Conservation (phyloP, 2,113 vertebrate species). For the Desmodus rotundus region DNA sequence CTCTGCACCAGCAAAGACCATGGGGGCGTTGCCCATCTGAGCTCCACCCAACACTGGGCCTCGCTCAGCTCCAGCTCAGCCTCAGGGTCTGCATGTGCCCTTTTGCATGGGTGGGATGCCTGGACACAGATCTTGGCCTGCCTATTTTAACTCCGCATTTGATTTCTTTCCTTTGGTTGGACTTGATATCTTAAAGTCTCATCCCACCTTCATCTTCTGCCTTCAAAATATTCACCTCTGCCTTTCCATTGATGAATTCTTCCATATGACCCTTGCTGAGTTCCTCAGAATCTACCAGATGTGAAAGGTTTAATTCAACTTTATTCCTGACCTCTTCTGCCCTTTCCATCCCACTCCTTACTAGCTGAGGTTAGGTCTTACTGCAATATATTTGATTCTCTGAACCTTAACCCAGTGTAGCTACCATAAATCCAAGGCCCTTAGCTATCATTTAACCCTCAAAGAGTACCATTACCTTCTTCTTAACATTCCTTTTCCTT, state of each 20-base stretch:
- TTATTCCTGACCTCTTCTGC: neutral
- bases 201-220: neutral
- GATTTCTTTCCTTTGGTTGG: neutral
- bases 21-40: rapidly evolving
- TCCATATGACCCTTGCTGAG: neutral
- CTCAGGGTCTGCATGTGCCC: neutral
- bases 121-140: neutral
- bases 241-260: neutral
- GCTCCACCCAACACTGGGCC: neutral
- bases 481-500: neutral
- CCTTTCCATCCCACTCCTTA: neutral
- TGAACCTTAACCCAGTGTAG: neutral
- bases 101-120: neutral
- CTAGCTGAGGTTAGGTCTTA: neutral
- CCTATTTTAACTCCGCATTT: neutral
- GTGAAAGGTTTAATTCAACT: neutral
- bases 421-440: neutral
- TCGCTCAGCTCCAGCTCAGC: neutral
- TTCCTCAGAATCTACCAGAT: neutral
- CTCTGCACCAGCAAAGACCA: neutral
- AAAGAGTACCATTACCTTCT: neutral
- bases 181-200: neutral
- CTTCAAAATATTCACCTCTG: neutral
- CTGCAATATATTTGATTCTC: neutral
- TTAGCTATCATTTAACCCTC: neutral